These are phyloP conservation scores for Himalopsyche kuldschensis DNA, from an alignment of 2,888 invertebrate genomes.

Conservation along the genomic window DNA sequence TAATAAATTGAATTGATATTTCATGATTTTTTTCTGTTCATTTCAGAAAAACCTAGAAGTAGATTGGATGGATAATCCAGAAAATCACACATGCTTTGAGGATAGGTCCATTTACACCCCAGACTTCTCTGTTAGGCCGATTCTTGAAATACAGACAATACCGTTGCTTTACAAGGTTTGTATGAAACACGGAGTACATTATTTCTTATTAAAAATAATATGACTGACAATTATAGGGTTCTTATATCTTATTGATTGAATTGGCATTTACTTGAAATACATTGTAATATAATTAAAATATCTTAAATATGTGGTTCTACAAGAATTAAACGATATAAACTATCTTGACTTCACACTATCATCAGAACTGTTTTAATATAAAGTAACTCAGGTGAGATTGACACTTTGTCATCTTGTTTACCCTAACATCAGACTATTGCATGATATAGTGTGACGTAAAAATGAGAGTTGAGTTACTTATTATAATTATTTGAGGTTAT, in stretches of 20 bases:
- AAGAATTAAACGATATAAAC: no score
- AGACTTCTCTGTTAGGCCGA: constrained; percentile 50
- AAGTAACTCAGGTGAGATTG: no score
- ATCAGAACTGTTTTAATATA: no score
- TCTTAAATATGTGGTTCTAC: no score
- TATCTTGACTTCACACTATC: no score
- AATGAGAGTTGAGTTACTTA: no score
- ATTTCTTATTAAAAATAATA: neutral
- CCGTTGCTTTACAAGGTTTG: constrained; percentile 62
- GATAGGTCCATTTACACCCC: constrained; percentile 55
- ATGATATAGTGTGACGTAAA: no score
- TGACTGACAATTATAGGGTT: neutral
- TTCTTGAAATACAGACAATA: constrained; percentile 58
- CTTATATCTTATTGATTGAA: neutral
- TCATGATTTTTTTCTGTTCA: neutral
- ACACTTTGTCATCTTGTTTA: no score
- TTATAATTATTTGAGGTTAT: no score
- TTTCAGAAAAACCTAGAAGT: constrained; percentile 30
- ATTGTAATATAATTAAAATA: no score
- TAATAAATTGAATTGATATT: neutral
- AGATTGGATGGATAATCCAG: constrained; percentile 33
- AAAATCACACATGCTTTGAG: constrained; percentile 62
- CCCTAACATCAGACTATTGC: no score
- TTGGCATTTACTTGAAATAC: no score
- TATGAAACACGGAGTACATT: neutral